Conservation (phyloP, 2,888 invertebrate species). For the Lottia gigantea region DNA sequence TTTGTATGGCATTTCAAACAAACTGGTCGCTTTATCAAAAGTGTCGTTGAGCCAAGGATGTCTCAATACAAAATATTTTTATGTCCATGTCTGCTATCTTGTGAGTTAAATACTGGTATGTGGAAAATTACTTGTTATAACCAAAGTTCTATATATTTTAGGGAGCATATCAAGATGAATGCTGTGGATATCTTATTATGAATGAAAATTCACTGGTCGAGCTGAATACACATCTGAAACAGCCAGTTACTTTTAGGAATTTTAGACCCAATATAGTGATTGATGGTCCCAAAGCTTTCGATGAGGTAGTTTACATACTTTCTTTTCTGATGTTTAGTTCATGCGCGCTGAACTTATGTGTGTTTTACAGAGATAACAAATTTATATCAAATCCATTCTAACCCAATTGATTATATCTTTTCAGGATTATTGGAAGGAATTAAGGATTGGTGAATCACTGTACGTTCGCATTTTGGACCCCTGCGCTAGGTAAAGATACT, state of each 20-base stretch:
- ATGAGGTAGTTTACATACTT: constrained; percentile 46
- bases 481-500: constrained; percentile 74
- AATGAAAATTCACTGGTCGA: constrained; percentile 77
- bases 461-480: constrained; percentile 75
- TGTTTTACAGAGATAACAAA: no score
- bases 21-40: not conserved
- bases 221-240: constrained; percentile 73
- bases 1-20: not conserved
- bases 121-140: no score
- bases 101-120: no score
- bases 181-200: constrained; percentile 71
- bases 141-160: constrained; percentile 19
- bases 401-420: constrained; percentile 10
- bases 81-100: no score
- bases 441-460: constrained; percentile 74
- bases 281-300: constrained; percentile 69
- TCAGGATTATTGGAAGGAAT: constrained; percentile 78
- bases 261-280: constrained; percentile 81
- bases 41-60: no score
- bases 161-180: constrained; percentile 41
- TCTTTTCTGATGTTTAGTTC: no score
- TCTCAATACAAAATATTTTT: no score
- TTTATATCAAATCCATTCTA: no score
- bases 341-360: not conserved
- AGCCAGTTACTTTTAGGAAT: constrained; percentile 71